Conservation (phyloP, 2,888 invertebrate species). For the Neoaliturus tenellus region DNA sequence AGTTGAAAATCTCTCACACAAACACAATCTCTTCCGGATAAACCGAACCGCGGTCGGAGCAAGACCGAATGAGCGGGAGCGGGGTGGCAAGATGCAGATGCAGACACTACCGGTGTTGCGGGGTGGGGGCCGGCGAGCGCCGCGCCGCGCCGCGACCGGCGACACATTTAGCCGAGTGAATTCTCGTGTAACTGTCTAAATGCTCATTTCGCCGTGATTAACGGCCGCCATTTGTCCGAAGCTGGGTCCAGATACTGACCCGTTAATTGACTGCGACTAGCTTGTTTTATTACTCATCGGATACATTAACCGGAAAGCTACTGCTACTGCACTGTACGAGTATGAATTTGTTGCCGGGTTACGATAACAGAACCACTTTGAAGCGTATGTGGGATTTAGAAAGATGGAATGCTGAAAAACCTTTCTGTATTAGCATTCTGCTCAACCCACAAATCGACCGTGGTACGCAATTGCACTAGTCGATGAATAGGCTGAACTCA, state of each 20-base stretch:
- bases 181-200: constrained; percentile 52
- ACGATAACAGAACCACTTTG: not conserved
- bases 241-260: constrained; percentile 35
- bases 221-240: constrained; percentile 42
- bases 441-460: too few relatives aligned
- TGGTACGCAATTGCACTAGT: too few relatives aligned
- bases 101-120: constrained; percentile 24
- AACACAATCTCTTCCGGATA: too few relatives aligned
- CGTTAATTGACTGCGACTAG: constrained; percentile 25
- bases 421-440: too few relatives aligned
- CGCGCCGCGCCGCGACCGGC: constrained; percentile 26
- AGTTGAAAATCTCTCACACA: too few relatives aligned
- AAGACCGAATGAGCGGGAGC: not conserved
- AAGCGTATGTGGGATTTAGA: too few relatives aligned
- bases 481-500: too few relatives aligned
- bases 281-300: constrained; percentile 35
- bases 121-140: not conserved
- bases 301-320: constrained; percentile 6
- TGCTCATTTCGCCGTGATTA: constrained; percentile 48
- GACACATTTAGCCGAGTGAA: constrained; percentile 46
- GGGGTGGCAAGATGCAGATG: not conserved
- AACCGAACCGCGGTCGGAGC: too few relatives aligned
- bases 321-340: constrained; percentile 5
- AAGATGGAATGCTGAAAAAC: too few relatives aligned
- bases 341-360: not conserved